Conservation (phyloP, 2,797 vertebrate genomes). For the Sebastes alutus region DNA sequence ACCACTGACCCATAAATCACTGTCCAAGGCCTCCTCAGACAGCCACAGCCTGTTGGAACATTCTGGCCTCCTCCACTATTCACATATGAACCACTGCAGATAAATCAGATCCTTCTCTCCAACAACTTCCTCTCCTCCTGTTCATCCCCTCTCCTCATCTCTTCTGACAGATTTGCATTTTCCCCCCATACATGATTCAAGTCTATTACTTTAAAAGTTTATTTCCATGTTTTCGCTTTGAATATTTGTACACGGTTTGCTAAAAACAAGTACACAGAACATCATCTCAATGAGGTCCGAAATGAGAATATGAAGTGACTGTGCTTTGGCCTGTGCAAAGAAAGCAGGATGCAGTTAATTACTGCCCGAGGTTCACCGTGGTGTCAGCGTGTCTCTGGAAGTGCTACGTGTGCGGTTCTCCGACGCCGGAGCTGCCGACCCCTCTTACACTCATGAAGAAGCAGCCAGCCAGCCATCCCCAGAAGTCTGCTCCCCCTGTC, state of each 20-base stretch:
- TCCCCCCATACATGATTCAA: not conserved
- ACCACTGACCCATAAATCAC: constrained; percentile 81
- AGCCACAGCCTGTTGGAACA: constrained; percentile 66
- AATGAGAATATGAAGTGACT: constrained; percentile 9
- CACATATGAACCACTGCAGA: constrained; percentile 65
- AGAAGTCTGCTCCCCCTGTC: constrained; percentile 39
- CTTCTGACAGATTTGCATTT: constrained; percentile 37
- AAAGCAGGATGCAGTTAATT: constrained; percentile 53
- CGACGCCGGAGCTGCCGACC: constrained; percentile 20
- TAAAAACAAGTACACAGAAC: not conserved
- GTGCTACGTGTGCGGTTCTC: constrained; percentile 44
- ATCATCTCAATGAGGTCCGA: constrained; percentile 3
- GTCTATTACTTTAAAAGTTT: not conserved
- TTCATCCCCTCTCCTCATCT: constrained; percentile 42
- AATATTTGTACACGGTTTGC: constrained; percentile 1
- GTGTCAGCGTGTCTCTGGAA: constrained; percentile 51
- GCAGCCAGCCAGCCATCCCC: constrained; percentile 39
- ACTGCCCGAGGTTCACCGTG: constrained; percentile 36
- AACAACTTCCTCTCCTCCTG: constrained; percentile 35
- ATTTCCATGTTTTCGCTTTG: not conserved
- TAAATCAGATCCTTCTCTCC: constrained; percentile 66
- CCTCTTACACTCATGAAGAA: constrained; percentile 8
- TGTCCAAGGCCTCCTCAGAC: constrained; percentile 74
- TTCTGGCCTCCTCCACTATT: constrained; percentile 62
- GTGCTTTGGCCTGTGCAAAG: constrained; percentile 4